These are phyloP conservation scores for Habroteleia sp. DNA, from an alignment of 2,888 invertebrate genomes.

Conservation along the genomic window DNA sequence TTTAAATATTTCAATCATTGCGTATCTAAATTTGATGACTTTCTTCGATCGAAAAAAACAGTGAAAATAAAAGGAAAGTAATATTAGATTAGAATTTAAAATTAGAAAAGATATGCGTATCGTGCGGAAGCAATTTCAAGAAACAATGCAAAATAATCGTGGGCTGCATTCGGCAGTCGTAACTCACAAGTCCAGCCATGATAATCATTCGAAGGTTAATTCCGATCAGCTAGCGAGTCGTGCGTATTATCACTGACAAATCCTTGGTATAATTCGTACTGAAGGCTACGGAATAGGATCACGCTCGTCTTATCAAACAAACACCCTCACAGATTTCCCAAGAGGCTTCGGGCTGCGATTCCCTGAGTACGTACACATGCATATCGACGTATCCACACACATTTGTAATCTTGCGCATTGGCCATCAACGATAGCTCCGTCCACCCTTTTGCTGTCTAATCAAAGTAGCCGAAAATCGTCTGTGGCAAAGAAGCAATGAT, in stretches of 20 bases:
- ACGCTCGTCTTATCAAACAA: conserved; percentile 69
- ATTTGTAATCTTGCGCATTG: conserved; percentile 16
- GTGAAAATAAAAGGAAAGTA: too few species aligned
- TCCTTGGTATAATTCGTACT: conserved; percentile 60
- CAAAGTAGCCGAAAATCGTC: conserved; percentile 60
- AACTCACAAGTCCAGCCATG: conserved; percentile 7
- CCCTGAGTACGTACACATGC: conserved; percentile 45
- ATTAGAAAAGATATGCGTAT: neutral
- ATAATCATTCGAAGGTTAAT: conserved; percentile 43
- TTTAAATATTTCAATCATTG: too few species aligned
- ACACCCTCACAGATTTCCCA: conserved; percentile 69
- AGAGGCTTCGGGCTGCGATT: conserved; percentile 61
- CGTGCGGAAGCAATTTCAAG: conserved; percentile 3
- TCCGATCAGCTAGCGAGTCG: conserved; percentile 48
- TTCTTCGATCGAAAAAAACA: too few species aligned
- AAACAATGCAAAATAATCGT: conserved; percentile 18
- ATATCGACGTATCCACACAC: conserved; percentile 10
- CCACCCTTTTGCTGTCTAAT: conserved; percentile 57
- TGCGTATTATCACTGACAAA: conserved; percentile 61
- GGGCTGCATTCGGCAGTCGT: neutral
- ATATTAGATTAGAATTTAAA: too few species aligned
- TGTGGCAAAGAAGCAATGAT: conserved; percentile 30
- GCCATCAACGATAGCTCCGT: conserved; percentile 19
- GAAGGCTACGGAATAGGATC: conserved; percentile 66
- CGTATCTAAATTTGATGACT: too few species aligned